Percentiles rank a stretch among this genome's conserved stretches.
Evolutionary conservation across 2,888 invertebrate species (phyloP).

Genomic region (Calliphora vomitoria): DNA sequence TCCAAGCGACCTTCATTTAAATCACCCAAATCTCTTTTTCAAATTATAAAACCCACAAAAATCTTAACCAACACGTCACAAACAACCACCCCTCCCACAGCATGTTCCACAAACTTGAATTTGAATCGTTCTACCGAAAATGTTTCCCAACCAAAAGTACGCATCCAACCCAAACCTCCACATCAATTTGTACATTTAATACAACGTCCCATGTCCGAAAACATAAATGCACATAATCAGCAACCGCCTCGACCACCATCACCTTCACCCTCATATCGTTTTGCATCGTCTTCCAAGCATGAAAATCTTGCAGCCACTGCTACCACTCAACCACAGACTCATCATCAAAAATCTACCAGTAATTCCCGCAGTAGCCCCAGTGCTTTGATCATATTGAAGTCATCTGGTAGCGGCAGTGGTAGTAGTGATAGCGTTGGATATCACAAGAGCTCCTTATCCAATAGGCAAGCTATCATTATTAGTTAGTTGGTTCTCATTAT

Average conservation of each 20-base stretch:
- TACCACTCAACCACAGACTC: slow-evolving; percentile 63
- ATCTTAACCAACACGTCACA: slow-evolving; percentile 66
- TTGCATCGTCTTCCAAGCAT: slow-evolving; percentile 77
- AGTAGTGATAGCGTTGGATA: slow-evolving; percentile 76
- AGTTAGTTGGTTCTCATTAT: slow-evolving; percentile 59
- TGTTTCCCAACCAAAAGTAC: slow-evolving; percentile 55
- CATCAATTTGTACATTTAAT: slow-evolving; percentile 65
- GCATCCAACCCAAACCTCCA: slow-evolving; percentile 66
- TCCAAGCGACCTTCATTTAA: slow-evolving; percentile 69
- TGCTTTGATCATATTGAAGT: slow-evolving; percentile 73
- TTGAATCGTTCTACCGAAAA: slow-evolving; percentile 39
- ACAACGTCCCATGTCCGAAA: slow-evolving; percentile 68
- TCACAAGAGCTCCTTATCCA: slow-evolving; percentile 77
- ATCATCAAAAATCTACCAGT: slow-evolving; percentile 60
- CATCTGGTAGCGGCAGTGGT: slow-evolving; percentile 74
- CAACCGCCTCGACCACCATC: slow-evolving; percentile 75
- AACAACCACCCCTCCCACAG: slow-evolving; percentile 44
- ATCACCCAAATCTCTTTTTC: slow-evolving; percentile 75
- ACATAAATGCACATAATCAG: slow-evolving; percentile 59
- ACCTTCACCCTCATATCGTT: slow-evolving; percentile 76
- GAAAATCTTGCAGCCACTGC: slow-evolving; percentile 73
- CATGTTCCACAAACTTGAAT: slow-evolving; percentile 56
- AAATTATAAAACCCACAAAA: slow-evolving; percentile 76
- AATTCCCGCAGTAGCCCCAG: slow-evolving; percentile 72
- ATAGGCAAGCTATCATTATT: slow-evolving; percentile 76